Evolutionary conservation across 2,113 vertebrate genomes (phyloP).

Genomic region (Ceratotherium simum): DNA sequence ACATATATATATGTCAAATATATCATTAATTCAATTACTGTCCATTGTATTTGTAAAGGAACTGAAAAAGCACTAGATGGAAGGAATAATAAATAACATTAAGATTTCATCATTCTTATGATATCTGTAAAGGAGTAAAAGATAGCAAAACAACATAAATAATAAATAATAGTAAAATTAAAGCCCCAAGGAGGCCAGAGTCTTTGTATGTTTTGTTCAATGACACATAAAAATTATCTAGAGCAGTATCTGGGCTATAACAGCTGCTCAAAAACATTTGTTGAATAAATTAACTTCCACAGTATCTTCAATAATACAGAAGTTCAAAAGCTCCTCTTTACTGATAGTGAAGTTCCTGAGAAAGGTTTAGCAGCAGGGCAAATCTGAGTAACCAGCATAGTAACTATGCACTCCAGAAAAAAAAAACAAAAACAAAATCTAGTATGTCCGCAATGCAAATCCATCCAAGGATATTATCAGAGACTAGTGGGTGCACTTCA

Average conservation of each 20-base stretch:
- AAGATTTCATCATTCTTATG: neutral
- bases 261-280: neutral
- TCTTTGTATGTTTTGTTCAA: neutral
- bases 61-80: neutral
- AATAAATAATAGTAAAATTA: slow-evolving; percentile 17
- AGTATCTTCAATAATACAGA: neutral
- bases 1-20: neutral
- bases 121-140: neutral
- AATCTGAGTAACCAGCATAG: neutral
- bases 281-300: neutral
- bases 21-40: neutral
- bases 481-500: neutral
- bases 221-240: neutral
- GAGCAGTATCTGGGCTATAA: neutral
- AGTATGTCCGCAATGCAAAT: neutral
- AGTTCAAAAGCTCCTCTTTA: neutral
- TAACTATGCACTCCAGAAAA: neutral
- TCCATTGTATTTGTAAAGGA: neutral
- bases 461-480: neutral
- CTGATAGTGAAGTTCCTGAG: neutral
- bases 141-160: neutral
- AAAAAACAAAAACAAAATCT: neutral
- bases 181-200: neutral
- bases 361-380: neutral
- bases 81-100: neutral